These are phyloP conservation scores for Mesopsocus fuscifrons DNA, from an alignment of 2,888 invertebrate genomes.

Conservation along the genomic window DNA sequence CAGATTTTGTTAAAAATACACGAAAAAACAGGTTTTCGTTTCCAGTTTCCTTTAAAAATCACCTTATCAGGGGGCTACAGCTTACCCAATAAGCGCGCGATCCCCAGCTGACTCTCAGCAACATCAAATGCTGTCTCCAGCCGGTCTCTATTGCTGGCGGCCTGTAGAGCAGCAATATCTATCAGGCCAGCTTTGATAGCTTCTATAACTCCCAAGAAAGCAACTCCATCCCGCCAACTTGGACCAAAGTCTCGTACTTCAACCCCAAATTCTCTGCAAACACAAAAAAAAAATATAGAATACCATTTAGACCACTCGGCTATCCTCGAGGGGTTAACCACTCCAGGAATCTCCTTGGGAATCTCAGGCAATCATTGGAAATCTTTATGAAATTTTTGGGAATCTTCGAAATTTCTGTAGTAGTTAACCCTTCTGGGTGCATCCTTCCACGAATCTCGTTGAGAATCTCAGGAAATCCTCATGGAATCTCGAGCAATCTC, in stretches of 20 bases:
- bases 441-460: too few relatives aligned
- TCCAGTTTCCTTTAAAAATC: not conserved
- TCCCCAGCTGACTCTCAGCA: constrained; percentile 79
- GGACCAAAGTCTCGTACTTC: constrained; percentile 85
- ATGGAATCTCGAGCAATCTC: too few relatives aligned
- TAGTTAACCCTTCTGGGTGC: too few relatives aligned
- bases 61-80: not conserved
- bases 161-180: constrained; percentile 63
- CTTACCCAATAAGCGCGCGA: constrained; percentile 59
- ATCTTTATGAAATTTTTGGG: too few relatives aligned
- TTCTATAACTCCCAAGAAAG: constrained; percentile 88
- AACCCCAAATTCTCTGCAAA: constrained; percentile 58
- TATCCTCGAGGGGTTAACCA: not conserved
- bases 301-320: not conserved
- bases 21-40: not conserved
- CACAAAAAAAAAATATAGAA: constrained; percentile 14
- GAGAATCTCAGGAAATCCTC: too few relatives aligned
- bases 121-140: constrained; percentile 85
- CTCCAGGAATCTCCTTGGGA: too few relatives aligned
- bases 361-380: too few relatives aligned
- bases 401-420: too few relatives aligned
- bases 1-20: too few relatives aligned
- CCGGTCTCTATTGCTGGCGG: constrained; percentile 58
- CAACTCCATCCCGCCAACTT: constrained; percentile 91
- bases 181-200: constrained; percentile 84